phyloP scores from a whole-genome alignment of 1,140 invertebrate genomes.

The Sinonovacula constricta region DNA sequence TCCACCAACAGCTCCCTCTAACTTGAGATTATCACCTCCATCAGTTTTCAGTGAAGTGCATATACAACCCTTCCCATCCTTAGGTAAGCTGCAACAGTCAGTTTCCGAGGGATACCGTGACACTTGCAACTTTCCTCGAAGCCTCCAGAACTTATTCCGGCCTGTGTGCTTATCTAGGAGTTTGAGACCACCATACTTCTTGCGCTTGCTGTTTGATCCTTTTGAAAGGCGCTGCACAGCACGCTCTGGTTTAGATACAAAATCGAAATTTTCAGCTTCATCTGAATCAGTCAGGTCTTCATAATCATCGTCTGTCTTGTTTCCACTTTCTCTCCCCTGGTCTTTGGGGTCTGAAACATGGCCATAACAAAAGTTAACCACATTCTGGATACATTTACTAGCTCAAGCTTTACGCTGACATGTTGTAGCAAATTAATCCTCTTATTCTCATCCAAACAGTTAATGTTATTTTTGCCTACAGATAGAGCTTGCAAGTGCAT shows the following conservation, averaged over 20 bases:
- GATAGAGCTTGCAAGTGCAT: too few relatives aligned
- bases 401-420: background rate
- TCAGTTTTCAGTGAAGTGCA: constrained; percentile 52
- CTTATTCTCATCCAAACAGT: background rate
- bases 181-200: constrained; percentile 36
- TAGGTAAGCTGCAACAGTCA: constrained; percentile 21
- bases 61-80: constrained; percentile 39
- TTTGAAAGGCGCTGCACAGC: constrained; percentile 1
- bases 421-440: background rate
- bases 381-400: too few relatives aligned
- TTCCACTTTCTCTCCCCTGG: background rate
- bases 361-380: background rate
- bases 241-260: constrained; percentile 1
- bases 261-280: constrained; percentile 24
- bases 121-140: constrained; percentile 58
- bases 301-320: constrained; percentile 51
- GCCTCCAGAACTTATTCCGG: constrained; percentile 70
- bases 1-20: constrained; percentile 16
- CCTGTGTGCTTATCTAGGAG: constrained; percentile 18
- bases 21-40: constrained; percentile 2
- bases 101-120: constrained; percentile 31
- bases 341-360: constrained; percentile 35
- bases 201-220: constrained; percentile 37
- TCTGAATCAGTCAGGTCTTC: constrained; percentile 60
- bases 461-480: too few relatives aligned